A percentile compares a stretch with the other conserved stretches of the same genome.
Evolutionary conservation across 1,140 invertebrate species (phyloP).

Genomic region (Aphelinus certus): DNA sequence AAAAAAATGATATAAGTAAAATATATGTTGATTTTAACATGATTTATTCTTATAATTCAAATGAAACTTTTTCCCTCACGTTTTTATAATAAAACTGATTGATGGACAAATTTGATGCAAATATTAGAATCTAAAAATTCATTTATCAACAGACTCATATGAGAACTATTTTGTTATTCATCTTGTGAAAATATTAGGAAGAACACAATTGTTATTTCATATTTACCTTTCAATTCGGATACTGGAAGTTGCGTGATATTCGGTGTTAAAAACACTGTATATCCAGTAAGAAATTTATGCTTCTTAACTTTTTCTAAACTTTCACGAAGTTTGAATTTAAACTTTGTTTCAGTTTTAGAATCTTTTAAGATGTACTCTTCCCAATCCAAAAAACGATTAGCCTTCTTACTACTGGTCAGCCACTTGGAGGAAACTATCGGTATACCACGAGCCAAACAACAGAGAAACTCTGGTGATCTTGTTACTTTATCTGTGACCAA

Average conservation of each 20-base stretch:
- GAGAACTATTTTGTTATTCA: background rate
- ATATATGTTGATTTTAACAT: background rate
- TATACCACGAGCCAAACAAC: constrained; percentile 57
- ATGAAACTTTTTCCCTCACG: no score
- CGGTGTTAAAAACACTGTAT: constrained; percentile 60
- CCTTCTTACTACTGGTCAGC: constrained; percentile 56
- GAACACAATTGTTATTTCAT: background rate
- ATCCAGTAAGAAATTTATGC: constrained; percentile 56
- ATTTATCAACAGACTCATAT: no score
- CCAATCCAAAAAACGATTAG: constrained; percentile 52
- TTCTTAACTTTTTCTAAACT: constrained; percentile 57
- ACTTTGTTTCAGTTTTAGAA: constrained; percentile 58
- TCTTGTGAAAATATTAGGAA: background rate
- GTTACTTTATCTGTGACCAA: constrained; percentile 66
- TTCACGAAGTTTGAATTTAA: constrained; percentile 56
- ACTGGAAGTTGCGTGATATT: constrained; percentile 58
- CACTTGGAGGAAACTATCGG: constrained; percentile 64
- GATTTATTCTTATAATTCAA: no score
- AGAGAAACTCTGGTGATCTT: constrained; percentile 66
- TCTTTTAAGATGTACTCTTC: constrained; percentile 62
- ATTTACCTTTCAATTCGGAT: constrained; percentile 64
- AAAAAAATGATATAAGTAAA: constrained; percentile 41
- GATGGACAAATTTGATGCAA: no score
- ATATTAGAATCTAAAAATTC: no score
- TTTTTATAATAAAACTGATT: no score